These are phyloP conservation scores for Myopa testacea DNA, from an alignment of 2,888 invertebrate species.

Conservation along the genomic window DNA sequence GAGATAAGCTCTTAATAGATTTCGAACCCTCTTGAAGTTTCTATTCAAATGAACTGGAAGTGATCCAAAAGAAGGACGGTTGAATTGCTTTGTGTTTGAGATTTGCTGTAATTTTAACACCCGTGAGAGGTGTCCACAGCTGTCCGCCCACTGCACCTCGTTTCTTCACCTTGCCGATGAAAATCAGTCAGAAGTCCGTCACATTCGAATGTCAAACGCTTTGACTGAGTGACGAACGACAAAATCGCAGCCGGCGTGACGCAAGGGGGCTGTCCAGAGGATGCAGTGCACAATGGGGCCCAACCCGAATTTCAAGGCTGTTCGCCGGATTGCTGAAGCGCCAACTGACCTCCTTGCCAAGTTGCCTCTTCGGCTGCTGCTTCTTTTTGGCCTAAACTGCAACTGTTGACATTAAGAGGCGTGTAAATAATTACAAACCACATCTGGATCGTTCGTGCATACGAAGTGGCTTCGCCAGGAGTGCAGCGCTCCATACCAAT, in stretches of 20 bases:
- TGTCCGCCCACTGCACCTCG: too few relatives aligned
- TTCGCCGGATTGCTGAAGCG: slow-evolving; percentile 12
- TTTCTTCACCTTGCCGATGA: too few relatives aligned
- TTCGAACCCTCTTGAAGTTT: too few relatives aligned
- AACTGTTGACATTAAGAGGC: slow-evolving; percentile 39
- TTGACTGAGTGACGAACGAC: neutral
- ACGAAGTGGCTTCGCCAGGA: slow-evolving; percentile 29
- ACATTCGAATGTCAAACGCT: too few relatives aligned
- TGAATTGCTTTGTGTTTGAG: too few relatives aligned
- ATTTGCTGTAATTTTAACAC: too few relatives aligned
- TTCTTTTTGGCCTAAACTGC: slow-evolving; percentile 33
- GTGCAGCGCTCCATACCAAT: slow-evolving; percentile 29
- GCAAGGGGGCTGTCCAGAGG: too few relatives aligned
- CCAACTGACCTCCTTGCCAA: slow-evolving; percentile 41
- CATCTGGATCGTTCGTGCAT: slow-evolving; percentile 46
- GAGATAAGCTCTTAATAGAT: too few relatives aligned
- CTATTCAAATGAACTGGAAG: too few relatives aligned
- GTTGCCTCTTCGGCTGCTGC: neutral
- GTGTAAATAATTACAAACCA: slow-evolving; percentile 38
- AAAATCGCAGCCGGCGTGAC: neutral
- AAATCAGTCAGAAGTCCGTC: too few relatives aligned
- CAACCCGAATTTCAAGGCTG: slow-evolving; percentile 47
- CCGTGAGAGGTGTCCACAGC: too few relatives aligned
- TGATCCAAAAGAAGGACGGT: too few relatives aligned
- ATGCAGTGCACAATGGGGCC: neutral